phyloP scores from a whole-genome alignment of 2,888 invertebrate species.

The Physocephala rufipes region DNA sequence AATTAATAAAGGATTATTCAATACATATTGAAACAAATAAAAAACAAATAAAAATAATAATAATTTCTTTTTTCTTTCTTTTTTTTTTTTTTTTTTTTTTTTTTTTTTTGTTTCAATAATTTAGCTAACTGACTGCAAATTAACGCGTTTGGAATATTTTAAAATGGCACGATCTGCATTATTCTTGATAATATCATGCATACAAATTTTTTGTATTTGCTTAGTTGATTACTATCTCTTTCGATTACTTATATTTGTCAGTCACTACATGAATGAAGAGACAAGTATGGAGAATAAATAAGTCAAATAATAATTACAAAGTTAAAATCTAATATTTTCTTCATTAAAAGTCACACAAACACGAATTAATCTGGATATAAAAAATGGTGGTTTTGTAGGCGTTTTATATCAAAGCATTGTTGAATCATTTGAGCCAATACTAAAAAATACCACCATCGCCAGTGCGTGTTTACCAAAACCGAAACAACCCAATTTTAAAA shows the following conservation, averaged over 20 bases:
- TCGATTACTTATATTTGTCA: constrained; percentile 74
- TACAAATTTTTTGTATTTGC: constrained; percentile 80
- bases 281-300: constrained; percentile 60
- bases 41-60: too few species aligned
- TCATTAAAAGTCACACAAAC: constrained; percentile 63
- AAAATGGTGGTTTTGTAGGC: constrained; percentile 75
- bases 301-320: neutral
- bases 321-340: constrained; percentile 5
- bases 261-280: constrained; percentile 67
- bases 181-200: constrained; percentile 73
- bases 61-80: too few species aligned
- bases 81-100: too few species aligned
- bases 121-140: constrained; percentile 56
- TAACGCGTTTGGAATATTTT: constrained; percentile 55
- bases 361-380: constrained; percentile 70
- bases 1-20: too few species aligned
- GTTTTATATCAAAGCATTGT: constrained; percentile 73
- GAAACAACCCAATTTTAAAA: constrained; percentile 71
- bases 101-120: neutral
- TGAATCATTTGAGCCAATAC: constrained; percentile 70
- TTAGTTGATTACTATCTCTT: constrained; percentile 80
- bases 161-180: constrained; percentile 58
- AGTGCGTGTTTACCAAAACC: constrained; percentile 81
- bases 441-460: constrained; percentile 70
- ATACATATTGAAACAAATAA: too few species aligned